Percentiles rank a stretch among this genome's conserved stretches.
Conservation (phyloP, 2,797 vertebrate genomes). For the Falco concolor region DNA sequence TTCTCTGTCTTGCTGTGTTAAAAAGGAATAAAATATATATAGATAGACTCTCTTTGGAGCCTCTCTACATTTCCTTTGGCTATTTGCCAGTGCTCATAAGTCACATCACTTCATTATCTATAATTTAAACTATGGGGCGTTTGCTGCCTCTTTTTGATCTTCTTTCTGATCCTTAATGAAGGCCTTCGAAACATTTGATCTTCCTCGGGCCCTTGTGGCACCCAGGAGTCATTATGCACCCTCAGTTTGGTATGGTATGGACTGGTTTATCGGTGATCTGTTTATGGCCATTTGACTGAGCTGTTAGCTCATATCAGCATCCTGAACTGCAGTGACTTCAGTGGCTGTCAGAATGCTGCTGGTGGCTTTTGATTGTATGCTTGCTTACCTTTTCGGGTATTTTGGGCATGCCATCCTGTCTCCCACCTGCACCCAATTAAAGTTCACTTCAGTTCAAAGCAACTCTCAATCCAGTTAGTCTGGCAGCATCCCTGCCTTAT, state of each 20-base stretch:
- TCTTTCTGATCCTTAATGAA: background rate
- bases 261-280: background rate
- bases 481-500: conserved; percentile 28
- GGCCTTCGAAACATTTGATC: background rate
- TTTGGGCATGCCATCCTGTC: background rate
- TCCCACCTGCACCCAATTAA: background rate
- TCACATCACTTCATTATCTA: background rate
- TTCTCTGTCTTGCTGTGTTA: background rate
- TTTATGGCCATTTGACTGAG: background rate
- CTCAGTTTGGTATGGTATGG: background rate
- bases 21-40: background rate
- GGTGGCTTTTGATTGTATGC: background rate
- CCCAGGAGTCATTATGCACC: background rate
- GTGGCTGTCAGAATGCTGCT: background rate
- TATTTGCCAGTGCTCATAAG: background rate
- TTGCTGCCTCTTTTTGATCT: background rate
- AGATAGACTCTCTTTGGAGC: background rate
- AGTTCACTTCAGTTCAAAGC: conserved; percentile 33
- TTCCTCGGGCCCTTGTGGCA: background rate
- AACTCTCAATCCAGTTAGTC: background rate
- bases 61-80: background rate
- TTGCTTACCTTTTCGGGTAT: background rate
- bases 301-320: background rate
- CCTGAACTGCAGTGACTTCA: background rate
- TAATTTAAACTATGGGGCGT: background rate